Base-by-base conservation (phyloP, 92 coral and sea anemone species). In the Zoanthus solanderi region DNA sequence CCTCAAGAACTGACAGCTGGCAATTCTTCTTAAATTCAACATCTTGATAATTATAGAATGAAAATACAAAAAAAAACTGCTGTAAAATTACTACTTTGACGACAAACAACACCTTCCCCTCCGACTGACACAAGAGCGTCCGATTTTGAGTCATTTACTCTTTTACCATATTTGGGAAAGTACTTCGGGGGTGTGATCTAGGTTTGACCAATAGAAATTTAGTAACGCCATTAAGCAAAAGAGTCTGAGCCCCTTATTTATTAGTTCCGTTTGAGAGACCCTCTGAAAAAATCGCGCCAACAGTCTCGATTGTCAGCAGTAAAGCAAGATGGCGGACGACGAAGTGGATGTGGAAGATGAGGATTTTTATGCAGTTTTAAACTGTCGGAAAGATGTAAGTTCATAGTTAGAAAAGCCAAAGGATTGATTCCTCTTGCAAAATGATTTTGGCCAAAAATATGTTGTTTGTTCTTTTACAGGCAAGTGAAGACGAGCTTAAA, bases 281-380 rank as follows among this genome's bases (percentile, higher is more conserved):
- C 2, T 44, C 58, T 12, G 31, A 37, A 76, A 58, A 72, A 47
- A 72, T 12, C 73, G 71, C 90, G 87, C 86, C 84, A 60, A 87
- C 86, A 42, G 71, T 50, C 58, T 10, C n/a, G 31, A 46, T 29
- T 32, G 47, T 56, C 90, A 88, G 92, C 92, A 89, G 79, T 57
- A 12, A 60, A 67, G 75, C 84, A 97, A 97, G 89, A 97, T 97
- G 99, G 99, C 98, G 96, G 99, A 96, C 75, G 83, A 86, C 17
- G 98, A 92, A 9, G 90, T 85, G 6, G 87, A 72, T 9, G 89
- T 93, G 42, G 95, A 92, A 37, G 93, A 89, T 50, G 86, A 88
- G 7, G 98, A 97, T 85, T 94, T 89, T 85, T 97, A 95, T 88
- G 98, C 98, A 28, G 87, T 95, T 90, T 92, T 97, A 61, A 95